phyloP scores from a whole-genome alignment of 2,797 vertebrate species.

The Argyrosomus regius region DNA sequence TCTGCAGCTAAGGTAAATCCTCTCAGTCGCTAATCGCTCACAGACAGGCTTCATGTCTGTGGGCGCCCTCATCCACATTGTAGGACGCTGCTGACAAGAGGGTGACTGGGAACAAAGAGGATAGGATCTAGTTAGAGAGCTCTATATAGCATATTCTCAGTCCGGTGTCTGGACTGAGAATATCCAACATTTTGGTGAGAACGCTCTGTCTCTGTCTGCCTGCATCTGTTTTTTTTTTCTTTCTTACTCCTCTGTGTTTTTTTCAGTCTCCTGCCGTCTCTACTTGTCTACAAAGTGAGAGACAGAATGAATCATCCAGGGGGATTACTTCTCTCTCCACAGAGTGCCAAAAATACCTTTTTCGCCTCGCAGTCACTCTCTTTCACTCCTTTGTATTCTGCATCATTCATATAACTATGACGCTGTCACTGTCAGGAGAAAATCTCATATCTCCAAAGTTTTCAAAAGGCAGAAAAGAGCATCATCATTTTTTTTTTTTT shows the following conservation, averaged over 20 bases:
- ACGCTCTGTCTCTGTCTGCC: constrained; percentile 35
- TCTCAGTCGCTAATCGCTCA: constrained; percentile 68
- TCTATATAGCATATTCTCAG: constrained; percentile 19
- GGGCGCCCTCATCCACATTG: constrained; percentile 51
- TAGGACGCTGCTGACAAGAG: constrained; percentile 36
- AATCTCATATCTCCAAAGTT: constrained; percentile 33
- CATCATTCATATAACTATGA: constrained; percentile 40
- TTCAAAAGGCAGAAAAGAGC: constrained; percentile 40
- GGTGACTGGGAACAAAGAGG: constrained; percentile 46
- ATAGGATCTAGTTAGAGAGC: constrained; percentile 33
- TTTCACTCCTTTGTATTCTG: constrained; percentile 53
- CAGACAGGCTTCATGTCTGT: constrained; percentile 55
- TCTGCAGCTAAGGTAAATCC: constrained; percentile 66
- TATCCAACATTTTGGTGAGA: constrained; percentile 36
- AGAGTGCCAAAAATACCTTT: constrained; percentile 59
- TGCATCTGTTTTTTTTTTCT: neutral
- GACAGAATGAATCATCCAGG: constrained; percentile 59
- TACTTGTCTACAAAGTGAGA: constrained; percentile 66
- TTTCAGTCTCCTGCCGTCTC: constrained; percentile 54
- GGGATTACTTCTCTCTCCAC: constrained; percentile 59
- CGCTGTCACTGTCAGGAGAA: constrained; percentile 8
- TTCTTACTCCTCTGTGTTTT: constrained; percentile 10
- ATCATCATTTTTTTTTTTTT: neutral
- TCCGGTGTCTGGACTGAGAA: constrained; percentile 28
- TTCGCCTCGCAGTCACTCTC: constrained; percentile 48